Evolutionary conservation across 2,797 vertebrate species (phyloP).

Genomic region (Apogon hyalosoma): DNA sequence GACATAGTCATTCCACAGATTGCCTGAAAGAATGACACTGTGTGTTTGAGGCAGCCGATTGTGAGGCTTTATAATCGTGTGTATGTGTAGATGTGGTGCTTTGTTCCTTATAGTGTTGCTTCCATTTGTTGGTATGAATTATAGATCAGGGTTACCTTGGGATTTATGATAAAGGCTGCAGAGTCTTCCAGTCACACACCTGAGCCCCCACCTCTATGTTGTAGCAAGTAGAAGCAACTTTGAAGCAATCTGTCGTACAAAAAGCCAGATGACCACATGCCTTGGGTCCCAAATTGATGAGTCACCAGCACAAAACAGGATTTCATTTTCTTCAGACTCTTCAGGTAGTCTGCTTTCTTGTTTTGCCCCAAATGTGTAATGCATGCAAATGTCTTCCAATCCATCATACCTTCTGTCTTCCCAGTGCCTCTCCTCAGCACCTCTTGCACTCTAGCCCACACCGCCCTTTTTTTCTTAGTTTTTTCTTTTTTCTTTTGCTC

Average conservation of each 20-base stretch:
- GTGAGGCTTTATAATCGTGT: conserved; percentile 53
- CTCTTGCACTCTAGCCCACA: conserved; percentile 7
- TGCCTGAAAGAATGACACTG: conserved; percentile 60
- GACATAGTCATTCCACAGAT: conserved; percentile 68
- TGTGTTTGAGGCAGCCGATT: conserved; percentile 37
- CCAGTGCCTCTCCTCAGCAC: conserved; percentile 5
- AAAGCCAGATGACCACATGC: conserved; percentile 17
- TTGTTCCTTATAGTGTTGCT: conserved; percentile 54
- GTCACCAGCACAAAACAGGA: background rate
- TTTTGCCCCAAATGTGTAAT: conserved; percentile 30
- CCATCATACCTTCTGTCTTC: conserved; percentile 32
- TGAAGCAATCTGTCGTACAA: conserved; percentile 30
- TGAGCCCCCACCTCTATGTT: conserved; percentile 57
- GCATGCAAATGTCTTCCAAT: conserved; percentile 56
- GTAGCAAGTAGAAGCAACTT: conserved; percentile 44
- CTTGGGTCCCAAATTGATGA: conserved; percentile 21
- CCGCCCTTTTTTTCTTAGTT: no score
- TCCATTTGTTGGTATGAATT: conserved; percentile 79
- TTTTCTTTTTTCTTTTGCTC: conserved; percentile 34
- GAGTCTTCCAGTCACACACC: conserved; percentile 64
- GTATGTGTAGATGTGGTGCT: conserved; percentile 22
- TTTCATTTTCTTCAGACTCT: conserved; percentile 25
- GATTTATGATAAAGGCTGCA: conserved; percentile 61
- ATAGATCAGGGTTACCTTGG: conserved; percentile 71
- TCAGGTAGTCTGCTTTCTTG: conserved; percentile 24